Base-by-base conservation (phyloP, 2,113 vertebrate genomes). In the Alosa alosa region DNA sequence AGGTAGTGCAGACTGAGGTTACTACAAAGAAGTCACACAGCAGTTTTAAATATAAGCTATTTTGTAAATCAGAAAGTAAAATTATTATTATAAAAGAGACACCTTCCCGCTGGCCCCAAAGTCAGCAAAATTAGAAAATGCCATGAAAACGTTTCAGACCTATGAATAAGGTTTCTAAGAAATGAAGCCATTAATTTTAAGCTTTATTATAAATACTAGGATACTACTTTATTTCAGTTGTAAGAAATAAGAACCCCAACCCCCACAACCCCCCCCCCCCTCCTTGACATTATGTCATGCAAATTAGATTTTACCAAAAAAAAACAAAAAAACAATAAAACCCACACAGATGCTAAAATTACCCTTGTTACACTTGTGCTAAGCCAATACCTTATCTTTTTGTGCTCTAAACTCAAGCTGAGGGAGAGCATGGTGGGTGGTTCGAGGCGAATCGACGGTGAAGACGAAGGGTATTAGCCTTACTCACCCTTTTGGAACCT, bases 401-500 rank as follows among this genome's bases (percentile, higher is more conserved):
- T 95, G 94, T 96, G 96, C 96, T 96, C 64, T 31, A 39, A 96
- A 97, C 95, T 96, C 96, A 95, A 97, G 96, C 96, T 96, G 93
- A 94, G 85, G 86, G 39, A 25, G 75, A 39, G 84, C 84, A 68
- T 50, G 83, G 78, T 84, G 55, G 52, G 88, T 92, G 93, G 90
- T 90, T 87, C 89, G 91, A 94, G 92, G 92, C 83, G 90, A 92
- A 94, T 94, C 95, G 92, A 87, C 95, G 96, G 96, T 96, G 96
- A 96, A 96, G 96, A 97, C 96, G 89, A 95, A 96, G 72, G 72
- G 25, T 41, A 78, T 41, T 15, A 39, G 96, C 96, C 96, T 97
- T 97, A 97, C 72, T 41, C 85, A 96, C 96, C 94, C 36, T 78
- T 78, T 36, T 78, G 92, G 94, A 96, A 96, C 96, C 96, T 97